Percentiles rank a stretch among this genome's conserved stretches.
phyloP scores from a whole-genome alignment of 2,888 invertebrate species.

The Yponomeuta malinellus region DNA sequence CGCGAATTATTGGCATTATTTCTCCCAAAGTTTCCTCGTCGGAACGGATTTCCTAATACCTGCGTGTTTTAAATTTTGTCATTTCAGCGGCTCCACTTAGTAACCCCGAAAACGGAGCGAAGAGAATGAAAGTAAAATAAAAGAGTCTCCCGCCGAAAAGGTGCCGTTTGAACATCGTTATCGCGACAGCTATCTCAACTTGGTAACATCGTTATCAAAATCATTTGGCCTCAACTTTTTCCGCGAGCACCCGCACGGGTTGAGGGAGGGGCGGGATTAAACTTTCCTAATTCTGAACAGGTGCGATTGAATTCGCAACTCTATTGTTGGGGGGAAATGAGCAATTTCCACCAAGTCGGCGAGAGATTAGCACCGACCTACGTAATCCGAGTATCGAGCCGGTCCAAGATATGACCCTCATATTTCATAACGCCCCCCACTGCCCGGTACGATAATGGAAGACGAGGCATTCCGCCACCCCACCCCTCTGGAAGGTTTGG shows the following conservation, averaged over 20 bases:
- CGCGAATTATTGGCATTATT: neutral
- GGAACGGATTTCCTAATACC: neutral
- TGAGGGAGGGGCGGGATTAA: slow-evolving; percentile 10
- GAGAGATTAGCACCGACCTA: slow-evolving; percentile 48
- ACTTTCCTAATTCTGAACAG: slow-evolving; percentile 18
- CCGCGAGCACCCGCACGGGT: slow-evolving; percentile 12
- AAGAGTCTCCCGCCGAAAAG: neutral
- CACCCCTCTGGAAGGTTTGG: slow-evolving; percentile 22
- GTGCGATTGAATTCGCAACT: slow-evolving; percentile 17
- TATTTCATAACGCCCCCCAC: slow-evolving; percentile 51
- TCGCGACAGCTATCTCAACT: neutral
- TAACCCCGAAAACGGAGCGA: neutral
- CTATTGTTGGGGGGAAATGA: slow-evolving; percentile 34
- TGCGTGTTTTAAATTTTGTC: neutral
- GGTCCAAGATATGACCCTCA: slow-evolving; percentile 43
- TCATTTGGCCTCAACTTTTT: slow-evolving; percentile 5
- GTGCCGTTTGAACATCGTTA: slow-evolving; percentile 1
- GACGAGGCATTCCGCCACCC: slow-evolving; percentile 8
- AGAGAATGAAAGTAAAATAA: neutral
- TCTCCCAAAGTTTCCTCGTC: neutral
- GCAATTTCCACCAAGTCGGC: slow-evolving; percentile 46
- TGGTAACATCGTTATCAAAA: slow-evolving; percentile 7
- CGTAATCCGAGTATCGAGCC: slow-evolving; percentile 49
- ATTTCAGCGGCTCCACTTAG: neutral
- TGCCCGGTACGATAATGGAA: slow-evolving; percentile 16